phyloP scores from a whole-genome alignment of 2,113 vertebrate species.

The Brachyhypopomus gauderio region DNA sequence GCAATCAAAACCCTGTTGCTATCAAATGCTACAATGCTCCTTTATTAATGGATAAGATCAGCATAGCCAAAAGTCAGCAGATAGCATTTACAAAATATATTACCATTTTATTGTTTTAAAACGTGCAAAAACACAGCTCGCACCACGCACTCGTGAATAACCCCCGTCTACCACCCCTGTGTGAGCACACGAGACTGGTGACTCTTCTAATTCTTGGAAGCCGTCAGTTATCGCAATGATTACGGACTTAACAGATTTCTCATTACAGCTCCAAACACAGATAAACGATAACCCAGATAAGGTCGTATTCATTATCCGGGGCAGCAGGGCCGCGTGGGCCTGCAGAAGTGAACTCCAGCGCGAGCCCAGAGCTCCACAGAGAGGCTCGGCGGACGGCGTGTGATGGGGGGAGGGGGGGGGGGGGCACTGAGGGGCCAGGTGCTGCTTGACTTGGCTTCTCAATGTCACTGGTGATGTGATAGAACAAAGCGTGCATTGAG shows the following conservation, averaged over 20 bases:
- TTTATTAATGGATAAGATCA: background rate
- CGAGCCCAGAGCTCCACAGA: conserved; percentile 11
- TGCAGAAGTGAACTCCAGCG: conserved; percentile 26
- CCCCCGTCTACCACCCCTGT: too few relatives aligned
- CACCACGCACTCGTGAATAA: background rate
- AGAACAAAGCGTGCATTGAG: conserved; percentile 80
- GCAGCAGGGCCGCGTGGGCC: background rate
- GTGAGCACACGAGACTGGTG: background rate
- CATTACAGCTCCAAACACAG: conserved; percentile 15
- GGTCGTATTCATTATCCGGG: background rate
- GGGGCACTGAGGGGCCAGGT: conserved; percentile 70
- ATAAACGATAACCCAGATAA: conserved; percentile 21
- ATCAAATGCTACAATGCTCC: background rate
- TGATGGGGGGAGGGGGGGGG: conserved; percentile 36
- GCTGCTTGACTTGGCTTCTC: conserved; percentile 75
- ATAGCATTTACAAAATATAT: background rate
- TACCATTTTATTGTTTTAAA: background rate
- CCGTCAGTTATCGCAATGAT: conserved; percentile 18
- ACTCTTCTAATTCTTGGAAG: conserved; percentile 19
- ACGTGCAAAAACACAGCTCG: background rate
- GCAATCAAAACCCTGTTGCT: background rate
- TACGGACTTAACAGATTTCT: conserved; percentile 27
- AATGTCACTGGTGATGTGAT: conserved; percentile 73
- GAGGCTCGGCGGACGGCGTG: background rate
- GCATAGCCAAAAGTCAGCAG: background rate